Base-by-base conservation (phyloP, 2,113 vertebrate genomes). In the Seriola quinqueradiata region DNA sequence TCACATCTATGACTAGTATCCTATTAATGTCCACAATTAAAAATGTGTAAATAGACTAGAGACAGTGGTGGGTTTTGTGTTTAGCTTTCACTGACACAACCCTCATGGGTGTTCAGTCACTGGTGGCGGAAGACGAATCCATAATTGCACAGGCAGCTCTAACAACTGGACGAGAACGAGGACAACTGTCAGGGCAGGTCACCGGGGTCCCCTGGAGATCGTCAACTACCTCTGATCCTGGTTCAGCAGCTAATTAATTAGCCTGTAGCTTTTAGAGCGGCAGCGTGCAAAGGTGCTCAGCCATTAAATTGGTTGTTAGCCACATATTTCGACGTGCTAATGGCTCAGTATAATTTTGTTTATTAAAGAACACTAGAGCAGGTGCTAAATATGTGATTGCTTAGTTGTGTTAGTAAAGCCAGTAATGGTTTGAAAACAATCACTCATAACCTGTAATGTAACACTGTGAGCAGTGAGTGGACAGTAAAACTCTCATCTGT, bases 161-260 rank as follows among this genome's bases (percentile, higher is more conserved):
- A 42, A 70, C 72, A 75, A 38, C 59, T 77, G 69, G 70, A 71
- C 60, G 12, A 66, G 70, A 68, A 58, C 32, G 61, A 28, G 58
- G 61, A 60, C 52, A 25, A 66, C 57, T 68, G 58, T 79, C 70
- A 12, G 68, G 55, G 42, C 81, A 61, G 85, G 63, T 82, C 66
- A 75, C 70, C 6, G 1, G 16, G 6, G 40, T 64, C 72, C 63
- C 52, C 59, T 58, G 19, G 60, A 70, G 83, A 71, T 50, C 23
- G 58, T 66, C 60, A 44, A 28, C 79, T 14, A 23, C 77, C 13
- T 65, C 48, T 71, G 69, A 14, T 64, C 67, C n/a, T 58, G 36
- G 21, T 72, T 86, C 89, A 90, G 82, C 86, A 70, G 67, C 50
- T 73, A 81, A 84, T 83, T 88, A 90, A 92, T 93, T 87, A 77